A percentile compares a stretch with the other conserved stretches of the same genome.
phyloP scores from a whole-genome alignment of 2,797 vertebrate genomes.

The Schizopygopsis malacanthus region DNA sequence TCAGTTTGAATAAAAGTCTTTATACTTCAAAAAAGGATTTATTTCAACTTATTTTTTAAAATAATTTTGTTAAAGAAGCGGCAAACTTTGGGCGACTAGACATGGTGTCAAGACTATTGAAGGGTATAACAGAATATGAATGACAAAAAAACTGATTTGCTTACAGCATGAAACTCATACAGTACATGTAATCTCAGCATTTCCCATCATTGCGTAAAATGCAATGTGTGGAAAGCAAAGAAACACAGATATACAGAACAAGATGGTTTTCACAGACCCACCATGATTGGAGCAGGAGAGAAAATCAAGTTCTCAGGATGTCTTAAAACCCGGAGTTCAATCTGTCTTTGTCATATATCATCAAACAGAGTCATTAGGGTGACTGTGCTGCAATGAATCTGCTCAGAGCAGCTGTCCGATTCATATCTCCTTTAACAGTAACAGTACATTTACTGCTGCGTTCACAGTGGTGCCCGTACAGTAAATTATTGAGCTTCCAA shows the following conservation, averaged over 20 bases:
- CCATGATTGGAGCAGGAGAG: constrained; percentile 18
- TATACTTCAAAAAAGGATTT: too few relatives aligned
- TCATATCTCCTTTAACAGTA: constrained; percentile 69
- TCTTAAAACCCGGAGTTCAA: constrained; percentile 48
- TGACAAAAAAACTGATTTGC: neutral
- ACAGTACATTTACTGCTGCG: constrained; percentile 60
- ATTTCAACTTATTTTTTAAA: too few relatives aligned
- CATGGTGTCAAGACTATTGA: neutral
- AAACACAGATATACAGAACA: neutral
- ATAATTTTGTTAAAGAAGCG: too few relatives aligned
- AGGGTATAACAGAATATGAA: neutral
- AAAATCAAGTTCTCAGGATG: constrained; percentile 44
- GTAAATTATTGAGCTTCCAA: constrained; percentile 60
- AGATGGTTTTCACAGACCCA: constrained; percentile 42
- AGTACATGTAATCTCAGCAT: neutral
- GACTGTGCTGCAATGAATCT: constrained; percentile 66
- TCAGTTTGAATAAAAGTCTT: too few relatives aligned
- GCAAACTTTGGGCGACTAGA: too few relatives aligned
- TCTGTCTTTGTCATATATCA: constrained; percentile 48
- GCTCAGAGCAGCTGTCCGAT: constrained; percentile 71
- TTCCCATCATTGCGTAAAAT: neutral
- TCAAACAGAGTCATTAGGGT: constrained; percentile 65
- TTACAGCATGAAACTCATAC: neutral
- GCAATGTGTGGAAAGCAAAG: neutral
- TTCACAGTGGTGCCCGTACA: constrained; percentile 60